A percentile compares a stretch with the other conserved stretches of the same genome.
Evolutionary conservation across 2,797 vertebrate species (phyloP).

Genomic region (Pangasius krempfi): DNA sequence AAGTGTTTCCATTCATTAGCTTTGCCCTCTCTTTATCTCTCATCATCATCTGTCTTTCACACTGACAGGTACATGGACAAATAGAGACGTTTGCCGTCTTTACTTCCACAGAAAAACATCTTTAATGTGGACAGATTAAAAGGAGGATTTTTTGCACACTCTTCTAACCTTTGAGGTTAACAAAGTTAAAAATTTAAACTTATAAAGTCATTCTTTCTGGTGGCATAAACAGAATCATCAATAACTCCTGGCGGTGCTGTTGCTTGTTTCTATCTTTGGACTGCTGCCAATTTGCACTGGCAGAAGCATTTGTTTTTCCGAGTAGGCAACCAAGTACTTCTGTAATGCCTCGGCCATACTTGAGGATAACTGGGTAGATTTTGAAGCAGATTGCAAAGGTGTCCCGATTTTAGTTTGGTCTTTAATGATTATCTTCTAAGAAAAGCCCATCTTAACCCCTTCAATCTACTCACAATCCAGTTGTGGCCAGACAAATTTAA

Average conservation of each 20-base stretch:
- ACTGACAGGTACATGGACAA: conserved; percentile 12
- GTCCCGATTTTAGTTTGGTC: not conserved
- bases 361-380: not conserved
- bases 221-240: not conserved
- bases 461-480: not conserved
- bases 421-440: not conserved
- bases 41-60: conserved; percentile 26
- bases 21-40: not conserved
- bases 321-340: not conserved
- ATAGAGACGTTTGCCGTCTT: not conserved
- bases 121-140: conserved; percentile 13
- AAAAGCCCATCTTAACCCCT: not conserved
- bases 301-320: not conserved
- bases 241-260: conserved; percentile 1
- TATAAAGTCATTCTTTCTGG: not conserved
- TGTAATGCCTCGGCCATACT: not conserved
- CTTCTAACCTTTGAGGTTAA: not conserved
- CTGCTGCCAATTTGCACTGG: not conserved
- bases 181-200: not conserved
- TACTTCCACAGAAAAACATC: not conserved
- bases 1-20: conserved; percentile 40
- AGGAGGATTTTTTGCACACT: not conserved
- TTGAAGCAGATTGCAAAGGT: not conserved
- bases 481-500: not conserved
- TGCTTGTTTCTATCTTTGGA: conserved; percentile 4